Conservation (phyloP, 2,888 invertebrate species). For the Amphipyra tragopoginis region DNA sequence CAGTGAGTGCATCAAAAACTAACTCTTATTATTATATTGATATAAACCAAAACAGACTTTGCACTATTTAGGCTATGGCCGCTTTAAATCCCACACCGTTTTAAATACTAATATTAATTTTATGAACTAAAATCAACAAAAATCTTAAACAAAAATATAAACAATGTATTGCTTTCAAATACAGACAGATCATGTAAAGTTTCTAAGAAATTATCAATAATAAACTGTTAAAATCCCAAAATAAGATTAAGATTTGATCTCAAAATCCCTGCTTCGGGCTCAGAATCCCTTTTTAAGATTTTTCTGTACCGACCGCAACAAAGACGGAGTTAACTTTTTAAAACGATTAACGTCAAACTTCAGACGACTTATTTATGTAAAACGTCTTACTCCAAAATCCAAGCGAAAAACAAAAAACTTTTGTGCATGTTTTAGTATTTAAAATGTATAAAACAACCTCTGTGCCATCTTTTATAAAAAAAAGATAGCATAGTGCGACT, state of each 20-base stretch:
- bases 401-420: conserved; percentile 5
- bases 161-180: conserved; percentile 22
- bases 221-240: conserved; percentile 61
- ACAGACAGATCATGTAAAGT: conserved; percentile 12
- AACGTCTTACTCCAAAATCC: conserved; percentile 56
- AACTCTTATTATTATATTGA: conserved; percentile 6
- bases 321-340: conserved; percentile 70
- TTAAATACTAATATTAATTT: background rate
- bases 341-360: conserved; percentile 73
- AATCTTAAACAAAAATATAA: conserved; percentile 17
- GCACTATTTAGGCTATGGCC: background rate
- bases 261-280: conserved; percentile 34
- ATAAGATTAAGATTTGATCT: conserved; percentile 68
- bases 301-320: conserved; percentile 64
- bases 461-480: background rate
- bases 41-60: background rate
- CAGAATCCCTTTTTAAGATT: conserved; percentile 57
- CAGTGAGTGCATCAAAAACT: conserved; percentile 18
- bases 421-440: conserved; percentile 7
- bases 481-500: background rate
- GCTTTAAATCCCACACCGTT: background rate
- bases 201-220: conserved; percentile 52
- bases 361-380: conserved; percentile 63
- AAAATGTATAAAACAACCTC: background rate
- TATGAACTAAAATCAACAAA: conserved; percentile 4